Base-by-base conservation (phyloP, 2,113 vertebrate species). In the Hucho hucho region DNA sequence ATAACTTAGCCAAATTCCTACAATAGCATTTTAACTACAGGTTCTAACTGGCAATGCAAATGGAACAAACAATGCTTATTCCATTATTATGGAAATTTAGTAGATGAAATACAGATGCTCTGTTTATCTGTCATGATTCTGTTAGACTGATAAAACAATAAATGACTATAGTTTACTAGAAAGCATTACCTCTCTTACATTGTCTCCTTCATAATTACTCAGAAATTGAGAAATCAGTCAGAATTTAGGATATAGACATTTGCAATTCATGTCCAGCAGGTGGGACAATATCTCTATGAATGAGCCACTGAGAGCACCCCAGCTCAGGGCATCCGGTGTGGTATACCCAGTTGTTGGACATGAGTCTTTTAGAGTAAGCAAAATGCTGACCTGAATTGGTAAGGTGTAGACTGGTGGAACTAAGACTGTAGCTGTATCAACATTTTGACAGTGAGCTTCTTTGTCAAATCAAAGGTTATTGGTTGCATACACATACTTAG, bases 231-330 rank as follows among this genome's bases (percentile, higher is more conserved):
- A 12, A 43, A 43, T 53, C 49, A 0, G 49, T 53, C 12, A 47
- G 16, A 64, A 24, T 58, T 20, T 3, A 56, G 9, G 20, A 11
- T 61, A 2, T 18, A 47, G 43, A n/a, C 3, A 1, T 22, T 13
- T 32, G 28, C 56, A 29, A 29, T 76, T 63, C 56, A 0, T 66
- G 37, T 67, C 81, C 83, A 20, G 67, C 78, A 88, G 90, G 81
- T 81, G 85, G 84, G 16, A 79, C 0, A 24, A 46, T 70, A 24
- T 22, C 18, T 72, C 73, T 6, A 26, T 29, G 20, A 0, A 76
- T 64, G 72, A n/a, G 32, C 12, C 7, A 59, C 16, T 7, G 37
- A 4, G 13, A 28, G 28, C 46, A 22, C 37, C 49, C 37, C 49
- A 1, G 12, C 14, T 18, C 16, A 18, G 49, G 16, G 49, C 49